Base-by-base conservation (phyloP, 2,797 vertebrate species). In the Alcedo atthis region DNA sequence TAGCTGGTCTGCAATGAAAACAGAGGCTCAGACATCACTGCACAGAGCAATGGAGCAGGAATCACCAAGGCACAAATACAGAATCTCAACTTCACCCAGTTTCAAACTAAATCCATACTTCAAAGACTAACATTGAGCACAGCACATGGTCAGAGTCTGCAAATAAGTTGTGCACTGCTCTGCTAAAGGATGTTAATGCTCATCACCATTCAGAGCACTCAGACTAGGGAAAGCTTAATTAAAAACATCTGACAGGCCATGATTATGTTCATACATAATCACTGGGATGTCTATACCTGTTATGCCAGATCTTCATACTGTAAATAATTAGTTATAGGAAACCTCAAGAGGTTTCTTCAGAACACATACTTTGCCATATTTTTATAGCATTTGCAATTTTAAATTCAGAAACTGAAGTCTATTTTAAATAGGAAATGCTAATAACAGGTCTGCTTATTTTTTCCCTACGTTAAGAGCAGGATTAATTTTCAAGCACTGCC, bases 341-440 rank as follows among this genome's bases (percentile, higher is more conserved):
- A 88, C 92, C 92, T 92, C 84, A 59, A 42, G 77, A 87, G 49
- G 80, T 89, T 85, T 95, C 85, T 83, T 91, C 58, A 73, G 83
- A 93, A 91, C 84, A 76, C 67, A 75, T 70, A 74, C 71, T 95
- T 79, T 55, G 25, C 86, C 46, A 45, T 57, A 73, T 92, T 75
- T 94, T 82, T 94, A 75, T 12, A 42, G 26, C 69, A 86, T 95
- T 96, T 96, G 90, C 88, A 94, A 94, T 93, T 96, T 94, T 90
- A 93, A 94, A 94, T 89, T 92, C 84, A 94, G 85, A 90, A 96
- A 90, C 24, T 94, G 87, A 87, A 81, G 85, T 55, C 73, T 81
- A 67, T 94, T 96, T 94, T 94, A 93, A 94, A 94, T 89, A 93
- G 93, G 89, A 94, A 95, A 93, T 87, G 63, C 53, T 94, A 96